phyloP scores from a whole-genome alignment of 2,888 invertebrate genomes.

The Crocallis elinguaria region DNA sequence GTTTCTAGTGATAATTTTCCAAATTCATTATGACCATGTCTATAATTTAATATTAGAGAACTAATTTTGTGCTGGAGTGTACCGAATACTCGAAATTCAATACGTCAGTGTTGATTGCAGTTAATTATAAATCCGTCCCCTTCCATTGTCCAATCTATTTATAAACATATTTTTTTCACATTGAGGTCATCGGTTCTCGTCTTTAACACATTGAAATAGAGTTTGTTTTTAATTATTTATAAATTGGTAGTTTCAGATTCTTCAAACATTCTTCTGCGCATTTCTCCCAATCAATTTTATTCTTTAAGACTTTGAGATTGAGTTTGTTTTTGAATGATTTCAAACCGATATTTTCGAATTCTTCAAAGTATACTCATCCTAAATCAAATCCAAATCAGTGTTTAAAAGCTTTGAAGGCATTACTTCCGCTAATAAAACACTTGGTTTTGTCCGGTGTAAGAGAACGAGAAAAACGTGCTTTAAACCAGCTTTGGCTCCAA shows the following conservation, averaged over 20 bases:
- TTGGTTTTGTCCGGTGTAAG: constrained; percentile 58
- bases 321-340: constrained; percentile 37
- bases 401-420: constrained; percentile 72
- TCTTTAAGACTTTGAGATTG: constrained; percentile 31
- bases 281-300: constrained; percentile 10
- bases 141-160: constrained; percentile 78
- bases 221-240: constrained; percentile 37
- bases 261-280: constrained; percentile 45
- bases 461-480: constrained; percentile 8
- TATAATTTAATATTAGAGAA: neutral
- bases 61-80: constrained; percentile 53
- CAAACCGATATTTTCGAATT: constrained; percentile 46
- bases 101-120: constrained; percentile 84
- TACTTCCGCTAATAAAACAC: constrained; percentile 78
- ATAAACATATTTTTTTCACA: constrained; percentile 41
- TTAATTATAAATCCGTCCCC: constrained; percentile 84
- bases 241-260: constrained; percentile 36
- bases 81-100: constrained; percentile 79
- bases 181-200: constrained; percentile 15
- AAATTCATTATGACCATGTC: too few relatives aligned
- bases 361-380: constrained; percentile 69
- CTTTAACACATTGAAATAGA: constrained; percentile 32
- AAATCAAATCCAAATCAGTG: constrained; percentile 79
- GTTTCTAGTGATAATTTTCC: too few relatives aligned
- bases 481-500: constrained; percentile 26